These are phyloP conservation scores for Psittacula echo DNA, from an alignment of 2,797 vertebrate genomes.

Conservation along the genomic window DNA sequence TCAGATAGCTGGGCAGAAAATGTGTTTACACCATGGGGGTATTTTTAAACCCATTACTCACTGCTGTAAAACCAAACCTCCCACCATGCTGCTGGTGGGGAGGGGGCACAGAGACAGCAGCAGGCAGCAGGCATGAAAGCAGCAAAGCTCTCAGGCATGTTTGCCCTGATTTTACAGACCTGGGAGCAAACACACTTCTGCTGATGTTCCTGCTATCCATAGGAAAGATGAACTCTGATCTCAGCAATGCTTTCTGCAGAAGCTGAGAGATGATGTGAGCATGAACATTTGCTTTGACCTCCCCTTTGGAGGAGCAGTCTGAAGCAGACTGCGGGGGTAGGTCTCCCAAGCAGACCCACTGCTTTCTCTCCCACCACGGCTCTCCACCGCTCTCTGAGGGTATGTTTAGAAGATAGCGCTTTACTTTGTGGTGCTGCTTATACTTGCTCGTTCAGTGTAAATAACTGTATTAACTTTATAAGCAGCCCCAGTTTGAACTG, in stretches of 20 bases:
- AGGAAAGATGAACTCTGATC: neutral
- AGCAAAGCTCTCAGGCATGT: neutral
- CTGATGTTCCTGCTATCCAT: neutral
- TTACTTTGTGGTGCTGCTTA: constrained; percentile 15
- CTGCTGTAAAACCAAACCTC: constrained; percentile 21
- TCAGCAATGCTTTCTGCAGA: neutral
- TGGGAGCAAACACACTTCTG: neutral
- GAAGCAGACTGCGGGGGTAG: neutral
- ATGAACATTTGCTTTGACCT: neutral
- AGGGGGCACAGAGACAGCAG: neutral
- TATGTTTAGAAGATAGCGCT: constrained; percentile 41
- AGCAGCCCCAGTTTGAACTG: constrained; percentile 3
- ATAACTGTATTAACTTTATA: constrained; percentile 63
- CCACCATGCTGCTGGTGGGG: neutral
- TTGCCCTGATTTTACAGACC: neutral
- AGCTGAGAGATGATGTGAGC: neutral
- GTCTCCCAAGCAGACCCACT: neutral
- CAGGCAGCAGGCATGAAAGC: neutral
- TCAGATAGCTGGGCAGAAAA: neutral
- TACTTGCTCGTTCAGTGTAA: constrained; percentile 53
- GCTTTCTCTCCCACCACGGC: neutral
- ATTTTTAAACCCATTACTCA: neutral
- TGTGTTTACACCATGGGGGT: neutral
- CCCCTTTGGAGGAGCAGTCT: neutral
- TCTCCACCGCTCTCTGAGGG: neutral